Base-by-base conservation (phyloP, 2,888 invertebrate species). In the Julus scandinavius region DNA sequence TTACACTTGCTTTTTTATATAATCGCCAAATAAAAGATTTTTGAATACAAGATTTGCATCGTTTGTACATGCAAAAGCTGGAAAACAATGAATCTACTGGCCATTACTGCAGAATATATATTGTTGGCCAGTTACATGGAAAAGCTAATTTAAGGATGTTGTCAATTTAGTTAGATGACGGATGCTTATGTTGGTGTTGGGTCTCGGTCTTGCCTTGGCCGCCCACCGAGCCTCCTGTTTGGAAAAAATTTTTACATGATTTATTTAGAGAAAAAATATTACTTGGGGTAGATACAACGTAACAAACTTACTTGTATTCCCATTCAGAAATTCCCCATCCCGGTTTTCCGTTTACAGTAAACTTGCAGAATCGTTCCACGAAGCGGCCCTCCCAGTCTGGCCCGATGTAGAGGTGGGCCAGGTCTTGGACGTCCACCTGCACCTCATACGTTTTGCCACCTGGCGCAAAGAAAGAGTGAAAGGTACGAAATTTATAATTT, bases 311-410 rank as follows among this genome's bases (percentile, higher is more conserved):
- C 89, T 91, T 90, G 91, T 95, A 95, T 87, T 94, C 93, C 94
- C 95, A 95, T 91, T 95, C 95, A 0, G 94, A 93, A 89, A 94
- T 94, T 0, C 95, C 95, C 92, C 94, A 94, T 0, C 95, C 95
- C 89, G 93, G 93, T 0, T 94, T 91, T 0, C 94, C 95, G 91
- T 95, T 95, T 2, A 95, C 93, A 85, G 93, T 92, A 89, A 94
- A 94, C 11, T 92, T 92, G 89, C 94, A 94, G 92, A 95, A 93
- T 85, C 94, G 92, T 91, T 95, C 95, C 88, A 94, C 93, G 88
- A 95, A 92, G 90, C 94, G 93, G 0, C 94, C 93, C 90, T 94
- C 94, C 92, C 94, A 93, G 29, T 94, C 93, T 92, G 94, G 93
- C 9, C 95, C 95, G 54, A 95, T 94, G 91, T 93, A 94, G 91